Conservation (phyloP, 2,113 vertebrate genomes). For the Eurypyga helias region DNA sequence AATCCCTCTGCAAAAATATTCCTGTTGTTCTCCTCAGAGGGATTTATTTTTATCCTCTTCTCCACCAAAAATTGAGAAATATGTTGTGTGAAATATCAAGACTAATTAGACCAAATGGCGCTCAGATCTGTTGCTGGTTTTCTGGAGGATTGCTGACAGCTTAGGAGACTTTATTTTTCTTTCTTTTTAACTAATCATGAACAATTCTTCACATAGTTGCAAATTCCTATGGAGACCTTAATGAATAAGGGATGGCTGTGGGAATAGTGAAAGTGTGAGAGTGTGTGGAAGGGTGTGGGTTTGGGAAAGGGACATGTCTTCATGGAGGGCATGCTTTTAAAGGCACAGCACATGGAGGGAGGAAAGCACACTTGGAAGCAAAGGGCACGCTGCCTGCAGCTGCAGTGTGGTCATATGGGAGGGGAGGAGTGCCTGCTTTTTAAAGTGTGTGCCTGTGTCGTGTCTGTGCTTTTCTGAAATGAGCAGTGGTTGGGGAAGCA, state of each 20-base stretch:
- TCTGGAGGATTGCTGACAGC: constrained; percentile 68
- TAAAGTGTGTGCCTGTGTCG: rapidly evolving
- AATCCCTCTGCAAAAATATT: background rate
- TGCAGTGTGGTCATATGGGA: rapidly evolving
- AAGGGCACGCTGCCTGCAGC: rapidly evolving
- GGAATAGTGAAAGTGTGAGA: background rate
- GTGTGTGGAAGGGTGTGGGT: background rate
- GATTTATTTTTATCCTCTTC: constrained; percentile 1
- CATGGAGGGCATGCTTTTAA: background rate
- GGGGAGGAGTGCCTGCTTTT: background rate
- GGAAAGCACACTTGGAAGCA: background rate
- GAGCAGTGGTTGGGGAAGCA: rapidly evolving
- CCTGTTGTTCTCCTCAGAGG: constrained; percentile 66
- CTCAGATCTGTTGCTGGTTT: constrained; percentile 74
- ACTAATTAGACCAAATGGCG: constrained; percentile 81
- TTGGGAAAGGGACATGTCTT: background rate
- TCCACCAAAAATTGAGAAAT: constrained; percentile 67
- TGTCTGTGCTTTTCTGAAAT: background rate
- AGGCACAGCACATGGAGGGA: background rate
- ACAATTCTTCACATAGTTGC: background rate
- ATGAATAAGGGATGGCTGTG: background rate
- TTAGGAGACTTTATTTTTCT: constrained; percentile 53
- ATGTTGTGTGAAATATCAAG: constrained; percentile 78
- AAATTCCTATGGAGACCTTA: background rate
- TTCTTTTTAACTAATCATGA: constrained; percentile 69